These are phyloP conservation scores for Sebastes vulpes DNA, from an alignment of 2,797 vertebrate species.

Conservation along the genomic window DNA sequence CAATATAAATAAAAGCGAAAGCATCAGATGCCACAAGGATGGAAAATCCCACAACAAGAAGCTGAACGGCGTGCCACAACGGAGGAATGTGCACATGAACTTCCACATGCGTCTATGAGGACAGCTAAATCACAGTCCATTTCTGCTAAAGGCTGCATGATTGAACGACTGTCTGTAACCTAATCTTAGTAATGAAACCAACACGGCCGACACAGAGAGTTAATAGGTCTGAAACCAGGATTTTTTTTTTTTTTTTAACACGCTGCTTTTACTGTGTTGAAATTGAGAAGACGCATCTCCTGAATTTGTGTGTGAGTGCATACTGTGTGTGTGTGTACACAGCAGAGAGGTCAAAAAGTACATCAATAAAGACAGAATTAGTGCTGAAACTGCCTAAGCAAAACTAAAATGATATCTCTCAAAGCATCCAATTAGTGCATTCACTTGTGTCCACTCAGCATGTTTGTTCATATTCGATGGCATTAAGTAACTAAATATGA, in stretches of 20 bases:
- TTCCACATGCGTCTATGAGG: not conserved
- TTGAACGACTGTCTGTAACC: conserved; percentile 57
- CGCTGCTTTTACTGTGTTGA: conserved; percentile 3
- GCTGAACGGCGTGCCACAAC: conserved; percentile 10
- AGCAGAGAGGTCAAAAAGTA: conserved; percentile 19
- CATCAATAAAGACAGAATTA: conserved; percentile 49
- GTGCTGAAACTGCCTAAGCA: conserved; percentile 35
- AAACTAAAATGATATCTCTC: conserved; percentile 43
- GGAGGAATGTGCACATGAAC: conserved; percentile 10
- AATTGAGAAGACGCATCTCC: conserved; percentile 3
- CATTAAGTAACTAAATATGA: conserved; percentile 69
- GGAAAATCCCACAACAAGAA: conserved; percentile 38
- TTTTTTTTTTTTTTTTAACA: not conserved
- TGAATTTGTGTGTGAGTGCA: not conserved
- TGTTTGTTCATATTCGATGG: conserved; percentile 47
- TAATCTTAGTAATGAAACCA: conserved; percentile 54
- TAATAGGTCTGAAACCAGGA: conserved; percentile 20
- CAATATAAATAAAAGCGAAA: conserved; percentile 2
- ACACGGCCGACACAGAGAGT: conserved; percentile 16
- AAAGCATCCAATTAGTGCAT: conserved; percentile 63
- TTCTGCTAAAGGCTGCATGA: conserved; percentile 46
- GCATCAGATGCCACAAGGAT: conserved; percentile 13
- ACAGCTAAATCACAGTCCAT: conserved; percentile 19
- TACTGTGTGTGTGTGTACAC: not conserved
- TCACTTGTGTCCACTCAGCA: conserved; percentile 67